Evolutionary conservation across 37 sponge, comb jelly and placozoan genomes (phyloP).

Genomic region (Spongia lamella): DNA sequence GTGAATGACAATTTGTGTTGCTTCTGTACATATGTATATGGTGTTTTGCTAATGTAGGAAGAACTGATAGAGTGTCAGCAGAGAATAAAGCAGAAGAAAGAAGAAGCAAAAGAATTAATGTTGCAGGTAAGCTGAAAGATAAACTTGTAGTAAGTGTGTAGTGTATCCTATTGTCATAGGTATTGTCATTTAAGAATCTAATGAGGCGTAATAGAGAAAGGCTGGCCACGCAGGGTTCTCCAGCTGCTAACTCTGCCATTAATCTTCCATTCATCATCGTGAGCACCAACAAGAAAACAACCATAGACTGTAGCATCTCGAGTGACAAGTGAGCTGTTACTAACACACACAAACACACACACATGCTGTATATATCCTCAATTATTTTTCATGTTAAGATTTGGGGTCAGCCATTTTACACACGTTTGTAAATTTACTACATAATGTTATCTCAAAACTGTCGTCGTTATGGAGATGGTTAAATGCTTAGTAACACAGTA

Average conservation of each 20-base stretch:
- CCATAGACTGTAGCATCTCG: constrained; percentile 94
- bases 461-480: no score
- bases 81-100: constrained; percentile 66
- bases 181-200: constrained; percentile 79
- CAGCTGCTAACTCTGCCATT: constrained; percentile 84
- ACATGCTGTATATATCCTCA: no score
- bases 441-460: no score
- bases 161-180: constrained; percentile 25
- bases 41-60: constrained; percentile 37
- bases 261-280: constrained; percentile 83
- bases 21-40: no score
- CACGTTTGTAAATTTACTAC: no score
- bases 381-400: no score
- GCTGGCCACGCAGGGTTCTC: constrained; percentile 49
- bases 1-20: no score
- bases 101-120: constrained; percentile 66
- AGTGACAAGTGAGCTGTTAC: constrained; percentile 91
- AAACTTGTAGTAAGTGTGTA: neutral
- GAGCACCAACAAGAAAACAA: constrained; percentile 81
- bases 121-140: constrained; percentile 60
- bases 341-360: no score
- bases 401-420: no score
- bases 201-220: constrained; percentile 85
- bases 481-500: no score
- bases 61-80: constrained; percentile 63